Evolutionary conservation across 2,113 vertebrate species (phyloP).

Genomic region (Gasterosteus nipponicus): DNA sequence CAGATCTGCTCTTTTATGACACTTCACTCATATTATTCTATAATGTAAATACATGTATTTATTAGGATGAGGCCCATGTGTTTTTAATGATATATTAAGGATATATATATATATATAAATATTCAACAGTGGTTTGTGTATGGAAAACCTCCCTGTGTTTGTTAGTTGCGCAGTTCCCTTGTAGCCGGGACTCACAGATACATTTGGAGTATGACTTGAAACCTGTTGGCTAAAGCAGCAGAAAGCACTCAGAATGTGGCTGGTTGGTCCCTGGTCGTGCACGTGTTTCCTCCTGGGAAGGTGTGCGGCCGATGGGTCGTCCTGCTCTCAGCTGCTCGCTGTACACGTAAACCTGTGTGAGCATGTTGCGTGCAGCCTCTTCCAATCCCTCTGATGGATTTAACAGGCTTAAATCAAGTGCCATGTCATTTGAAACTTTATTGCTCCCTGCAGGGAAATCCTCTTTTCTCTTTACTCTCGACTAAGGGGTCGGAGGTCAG

Average conservation of each 20-base stretch:
- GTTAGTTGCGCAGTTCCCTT: background rate
- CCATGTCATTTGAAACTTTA: slow-evolving; percentile 50
- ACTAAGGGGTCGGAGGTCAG: slow-evolving; percentile 26
- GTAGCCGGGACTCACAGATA: background rate
- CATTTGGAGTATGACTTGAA: background rate
- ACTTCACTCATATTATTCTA: background rate
- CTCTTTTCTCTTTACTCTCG: slow-evolving; percentile 18
- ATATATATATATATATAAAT: too few species aligned
- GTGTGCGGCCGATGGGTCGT: background rate
- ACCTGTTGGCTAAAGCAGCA: background rate
- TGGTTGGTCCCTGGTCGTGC: background rate
- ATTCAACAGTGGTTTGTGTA: background rate
- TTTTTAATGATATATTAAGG: too few species aligned
- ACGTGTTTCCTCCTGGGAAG: background rate
- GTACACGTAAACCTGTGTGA: slow-evolving; percentile 33
- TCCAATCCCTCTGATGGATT: slow-evolving; percentile 53
- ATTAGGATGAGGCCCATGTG: background rate
- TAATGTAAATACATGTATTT: background rate
- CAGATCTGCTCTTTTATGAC: background rate
- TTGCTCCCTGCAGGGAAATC: slow-evolving; percentile 43
- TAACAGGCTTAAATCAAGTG: slow-evolving; percentile 59
- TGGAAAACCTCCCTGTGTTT: background rate
- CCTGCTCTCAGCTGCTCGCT: background rate
- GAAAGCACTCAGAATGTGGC: background rate
- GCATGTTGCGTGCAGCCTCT: slow-evolving; percentile 23